A percentile compares a stretch with the other conserved stretches of the same genome.
Conservation (phyloP, 1,140 invertebrate genomes). For the Leptopilina clavipes region DNA sequence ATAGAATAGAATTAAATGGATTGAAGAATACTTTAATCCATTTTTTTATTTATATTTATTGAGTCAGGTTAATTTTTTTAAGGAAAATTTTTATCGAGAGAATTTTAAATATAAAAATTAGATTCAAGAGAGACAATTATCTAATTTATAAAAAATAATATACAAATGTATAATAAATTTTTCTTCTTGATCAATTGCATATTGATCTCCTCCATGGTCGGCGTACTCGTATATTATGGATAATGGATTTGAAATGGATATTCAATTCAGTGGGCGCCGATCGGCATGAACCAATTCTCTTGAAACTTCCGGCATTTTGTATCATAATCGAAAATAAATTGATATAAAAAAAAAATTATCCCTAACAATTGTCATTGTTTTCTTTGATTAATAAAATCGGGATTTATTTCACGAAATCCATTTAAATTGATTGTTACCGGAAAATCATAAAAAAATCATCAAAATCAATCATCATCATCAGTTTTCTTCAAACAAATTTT, state of each 20-base stretch:
- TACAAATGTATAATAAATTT: not conserved
- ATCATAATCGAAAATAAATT: not conserved
- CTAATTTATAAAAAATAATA: not conserved
- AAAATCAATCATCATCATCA: no score
- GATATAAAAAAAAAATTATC: not conserved
- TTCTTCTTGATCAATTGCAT: not conserved
- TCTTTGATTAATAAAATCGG: not conserved
- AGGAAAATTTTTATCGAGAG: no score
- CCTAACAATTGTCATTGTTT: not conserved
- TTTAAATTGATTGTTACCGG: not conserved
- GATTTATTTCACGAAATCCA: not conserved
- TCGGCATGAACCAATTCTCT: not conserved
- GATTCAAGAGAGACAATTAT: not conserved
- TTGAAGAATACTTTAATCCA: no score
- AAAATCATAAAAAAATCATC: no score
- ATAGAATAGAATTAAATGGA: no score
- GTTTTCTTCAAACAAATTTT: not conserved
- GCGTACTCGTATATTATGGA: constrained; percentile 16
- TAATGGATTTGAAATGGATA: constrained; percentile 28
- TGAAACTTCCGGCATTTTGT: not conserved
- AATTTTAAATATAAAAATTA: no score
- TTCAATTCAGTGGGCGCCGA: constrained; percentile 14
- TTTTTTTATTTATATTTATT: no score
- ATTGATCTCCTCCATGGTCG: not conserved
- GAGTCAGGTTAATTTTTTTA: no score